Percentiles rank a stretch among this genome's conserved stretches.
phyloP scores from a whole-genome alignment of 2,113 vertebrate genomes.

The Sprattus sprattus region DNA sequence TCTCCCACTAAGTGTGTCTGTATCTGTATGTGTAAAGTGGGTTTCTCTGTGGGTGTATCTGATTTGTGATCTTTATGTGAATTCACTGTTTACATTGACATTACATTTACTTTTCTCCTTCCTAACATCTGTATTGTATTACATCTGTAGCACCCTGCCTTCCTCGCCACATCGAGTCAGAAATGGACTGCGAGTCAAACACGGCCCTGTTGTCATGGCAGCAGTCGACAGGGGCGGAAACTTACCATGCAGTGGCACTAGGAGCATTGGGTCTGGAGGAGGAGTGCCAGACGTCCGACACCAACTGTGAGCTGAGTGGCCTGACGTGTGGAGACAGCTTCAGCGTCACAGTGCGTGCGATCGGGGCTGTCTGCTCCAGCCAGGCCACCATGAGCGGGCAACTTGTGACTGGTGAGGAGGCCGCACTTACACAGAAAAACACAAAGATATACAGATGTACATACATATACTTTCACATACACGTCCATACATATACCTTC shows the following conservation, averaged over 20 bases:
- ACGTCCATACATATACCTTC: not conserved
- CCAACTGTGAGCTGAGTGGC: conserved; percentile 57
- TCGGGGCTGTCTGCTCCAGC: conserved; percentile 63
- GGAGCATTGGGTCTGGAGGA: conserved; percentile 37
- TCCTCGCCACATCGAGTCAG: conserved; percentile 50
- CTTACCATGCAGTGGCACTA: conserved; percentile 51
- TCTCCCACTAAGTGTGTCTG: too few relatives aligned
- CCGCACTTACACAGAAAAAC: not conserved
- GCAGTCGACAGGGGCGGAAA: conserved; percentile 53
- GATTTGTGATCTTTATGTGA: too few relatives aligned
- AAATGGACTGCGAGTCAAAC: conserved; percentile 56
- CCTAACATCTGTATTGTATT: too few relatives aligned
- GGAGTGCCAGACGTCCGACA: conserved; percentile 50
- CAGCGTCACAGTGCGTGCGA: conserved; percentile 57
- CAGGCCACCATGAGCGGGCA: conserved; percentile 43
- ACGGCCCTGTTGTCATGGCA: conserved; percentile 59
- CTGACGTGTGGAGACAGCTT: conserved; percentile 68
- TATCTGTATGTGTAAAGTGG: too few relatives aligned
- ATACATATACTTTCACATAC: not conserved
- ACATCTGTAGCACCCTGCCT: conserved; percentile 63
- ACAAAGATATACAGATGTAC: not conserved
- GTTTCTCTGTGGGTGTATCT: too few relatives aligned
- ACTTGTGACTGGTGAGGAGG: conserved; percentile 65
- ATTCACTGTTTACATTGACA: too few relatives aligned
- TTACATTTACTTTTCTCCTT: too few relatives aligned